Base-by-base conservation (phyloP, 2,888 invertebrate species). In the Drosophila mimetica region DNA sequence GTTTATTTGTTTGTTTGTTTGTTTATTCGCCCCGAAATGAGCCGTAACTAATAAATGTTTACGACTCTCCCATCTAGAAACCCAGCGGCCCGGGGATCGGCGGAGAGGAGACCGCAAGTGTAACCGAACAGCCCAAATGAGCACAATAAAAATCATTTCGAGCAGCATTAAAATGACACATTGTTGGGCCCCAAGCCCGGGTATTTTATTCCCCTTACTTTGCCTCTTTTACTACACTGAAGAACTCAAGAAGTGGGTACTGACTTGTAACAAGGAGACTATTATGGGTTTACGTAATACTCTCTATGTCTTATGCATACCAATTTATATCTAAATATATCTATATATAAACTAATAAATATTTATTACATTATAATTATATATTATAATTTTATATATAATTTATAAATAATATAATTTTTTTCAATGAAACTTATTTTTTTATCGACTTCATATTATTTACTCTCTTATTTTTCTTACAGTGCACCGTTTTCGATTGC, bases 1-100 rank as follows among this genome's bases (percentile, higher is more conserved):
- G 66, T 55, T 63, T 72, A 47, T 65, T 71, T 82, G 72, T 81
- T 84, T 79, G 59, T 76, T 79, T 76, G 66, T 70, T 78, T 79
- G 65, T 67, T 66, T 72, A 32, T 55, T 16, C 48, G 63, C 69
- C 66, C 61, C 46, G 36, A 73, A 84, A 87, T 81, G 82, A 82
- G 86, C 77, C 84, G 84, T 84, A 80, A 86, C 84, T 76, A 80
- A 84, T 88, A 83, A 88, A 83, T 86, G 77, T 88, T 84, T 86
- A 84, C 65, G 76, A 77, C 80, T 71, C 65, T 60, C 61, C 61
- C 42, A 11, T 7, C 16, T 9, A 6, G 13, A 18, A 46, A 46
- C 36, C 16, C 42, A 37, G 5, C 16, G 42, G 18, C 8, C 51
- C 39, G 44, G 11, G 16, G 50, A 42, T 36, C 42, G 7, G 48